Evolutionary conservation across 2,113 vertebrate genomes (phyloP).

Genomic region (Sebastes schlegelii): DNA sequence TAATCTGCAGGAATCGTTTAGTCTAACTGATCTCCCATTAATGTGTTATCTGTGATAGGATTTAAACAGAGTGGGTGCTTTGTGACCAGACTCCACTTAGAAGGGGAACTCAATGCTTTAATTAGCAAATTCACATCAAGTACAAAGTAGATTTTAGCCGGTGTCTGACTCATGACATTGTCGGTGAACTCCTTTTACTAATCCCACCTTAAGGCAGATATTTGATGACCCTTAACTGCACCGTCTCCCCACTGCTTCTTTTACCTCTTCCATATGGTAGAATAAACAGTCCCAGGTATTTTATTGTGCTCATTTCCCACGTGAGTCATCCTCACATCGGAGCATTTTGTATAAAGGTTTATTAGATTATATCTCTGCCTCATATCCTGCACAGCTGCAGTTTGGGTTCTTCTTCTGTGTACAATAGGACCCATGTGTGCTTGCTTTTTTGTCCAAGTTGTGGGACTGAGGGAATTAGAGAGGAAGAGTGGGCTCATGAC

Average conservation of each 20-base stretch:
- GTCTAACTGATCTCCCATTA: slow-evolving; percentile 10
- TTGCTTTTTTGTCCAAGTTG: slow-evolving; percentile 36
- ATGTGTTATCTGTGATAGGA: slow-evolving; percentile 9
- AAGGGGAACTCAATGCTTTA: not conserved
- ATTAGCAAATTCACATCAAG: slow-evolving; percentile 14
- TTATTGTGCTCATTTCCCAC: slow-evolving; percentile 1
- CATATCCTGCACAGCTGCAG: slow-evolving; percentile 74
- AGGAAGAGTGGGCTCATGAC: slow-evolving; percentile 30
- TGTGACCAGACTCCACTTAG: slow-evolving; percentile 9
- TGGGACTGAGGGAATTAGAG: slow-evolving; percentile 28
- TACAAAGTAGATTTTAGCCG: not conserved
- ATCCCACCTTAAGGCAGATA: slow-evolving; percentile 1
- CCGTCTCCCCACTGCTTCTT: not conserved
- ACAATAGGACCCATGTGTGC: slow-evolving; percentile 71
- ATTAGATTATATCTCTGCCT: slow-evolving; percentile 53
- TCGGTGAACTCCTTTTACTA: not conserved
- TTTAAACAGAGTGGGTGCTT: slow-evolving; percentile 24
- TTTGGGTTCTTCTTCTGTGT: slow-evolving; percentile 28
- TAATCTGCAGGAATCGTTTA: slow-evolving; percentile 18
- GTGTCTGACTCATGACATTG: slow-evolving; percentile 1
- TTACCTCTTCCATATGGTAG: slow-evolving; percentile 15
- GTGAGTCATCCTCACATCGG: slow-evolving; percentile 11
- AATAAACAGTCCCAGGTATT: slow-evolving; percentile 15
- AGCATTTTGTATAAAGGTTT: slow-evolving; percentile 24
- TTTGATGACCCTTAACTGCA: not conserved